Percentiles rank a stretch among this genome's conserved stretches.
Conservation (phyloP, 2,888 invertebrate genomes). For the Drosophila imparisetae region DNA sequence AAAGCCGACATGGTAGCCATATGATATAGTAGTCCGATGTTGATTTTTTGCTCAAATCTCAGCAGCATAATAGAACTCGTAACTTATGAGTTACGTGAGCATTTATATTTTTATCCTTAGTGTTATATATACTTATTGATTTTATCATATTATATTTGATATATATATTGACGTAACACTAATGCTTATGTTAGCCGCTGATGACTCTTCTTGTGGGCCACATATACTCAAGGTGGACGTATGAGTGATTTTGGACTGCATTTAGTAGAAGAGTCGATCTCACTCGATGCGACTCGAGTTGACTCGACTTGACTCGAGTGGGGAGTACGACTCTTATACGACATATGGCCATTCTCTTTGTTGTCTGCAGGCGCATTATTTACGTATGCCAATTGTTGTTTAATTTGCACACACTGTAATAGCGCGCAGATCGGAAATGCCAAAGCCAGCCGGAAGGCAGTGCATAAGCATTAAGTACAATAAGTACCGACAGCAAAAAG, state of each 20-base stretch:
- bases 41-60: not conserved
- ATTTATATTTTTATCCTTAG: not conserved
- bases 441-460: slow-evolving; percentile 25
- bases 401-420: slow-evolving; percentile 31
- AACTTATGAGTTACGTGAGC: not conserved
- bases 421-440: slow-evolving; percentile 64
- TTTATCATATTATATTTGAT: too few species aligned
- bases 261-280: slow-evolving; percentile 14
- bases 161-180: not conserved
- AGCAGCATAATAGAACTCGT: not conserved
- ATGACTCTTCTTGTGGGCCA: not conserved
- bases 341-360: not conserved
- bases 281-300: not conserved
- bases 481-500: slow-evolving; percentile 1
- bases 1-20: not conserved
- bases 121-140: not conserved
- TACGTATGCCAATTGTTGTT: slow-evolving; percentile 22
- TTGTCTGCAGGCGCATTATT: slow-evolving; percentile 7
- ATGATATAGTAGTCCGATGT: not conserved
- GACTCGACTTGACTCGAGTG: not conserved
- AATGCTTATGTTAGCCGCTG: not conserved
- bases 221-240: not conserved
- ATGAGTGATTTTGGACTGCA: slow-evolving; percentile 22
- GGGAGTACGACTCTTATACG: slow-evolving; percentile 13
- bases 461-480: slow-evolving; percentile 9